Percentiles rank a stretch among this genome's conserved stretches.
Evolutionary conservation across 1,140 invertebrate genomes (phyloP).

Genomic region (Eulimnadia texana): DNA sequence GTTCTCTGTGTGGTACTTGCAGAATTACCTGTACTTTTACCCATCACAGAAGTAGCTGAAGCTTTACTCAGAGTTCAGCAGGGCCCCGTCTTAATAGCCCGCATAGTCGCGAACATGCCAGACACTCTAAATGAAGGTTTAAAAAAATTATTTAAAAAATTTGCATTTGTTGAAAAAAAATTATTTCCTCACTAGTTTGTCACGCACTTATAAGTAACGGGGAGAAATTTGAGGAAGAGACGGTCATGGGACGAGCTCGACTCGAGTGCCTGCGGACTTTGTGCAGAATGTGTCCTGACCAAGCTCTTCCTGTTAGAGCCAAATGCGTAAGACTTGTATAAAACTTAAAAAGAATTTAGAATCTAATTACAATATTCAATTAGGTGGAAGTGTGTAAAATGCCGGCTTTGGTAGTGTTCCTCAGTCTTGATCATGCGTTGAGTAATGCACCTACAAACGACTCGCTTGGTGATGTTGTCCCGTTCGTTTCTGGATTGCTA

Average conservation of each 20-base stretch:
- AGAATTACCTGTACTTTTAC: slow-evolving; percentile 75
- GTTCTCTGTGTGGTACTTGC: slow-evolving; percentile 84
- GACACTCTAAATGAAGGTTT: slow-evolving; percentile 79
- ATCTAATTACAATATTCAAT: slow-evolving; percentile 2
- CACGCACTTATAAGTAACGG: slow-evolving; percentile 69
- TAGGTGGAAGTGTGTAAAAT: slow-evolving; percentile 68
- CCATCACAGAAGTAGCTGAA: slow-evolving; percentile 61
- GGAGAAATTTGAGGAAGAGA: slow-evolving; percentile 72
- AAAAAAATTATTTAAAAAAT: too few species aligned
- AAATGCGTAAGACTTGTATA: slow-evolving; percentile 44
- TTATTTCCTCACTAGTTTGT: too few species aligned
- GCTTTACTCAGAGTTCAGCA: slow-evolving; percentile 79
- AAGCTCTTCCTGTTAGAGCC: slow-evolving; percentile 62
- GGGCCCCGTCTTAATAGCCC: slow-evolving; percentile 75
- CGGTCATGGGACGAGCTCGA: slow-evolving; percentile 48
- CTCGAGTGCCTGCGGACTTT: slow-evolving; percentile 57
- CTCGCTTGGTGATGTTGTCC: slow-evolving; percentile 41
- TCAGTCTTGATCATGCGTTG: slow-evolving; percentile 44
- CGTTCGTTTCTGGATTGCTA: slow-evolving; percentile 79
- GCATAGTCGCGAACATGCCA: slow-evolving; percentile 77
- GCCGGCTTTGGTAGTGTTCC: slow-evolving; percentile 65
- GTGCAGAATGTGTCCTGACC: slow-evolving; percentile 78
- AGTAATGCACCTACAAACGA: slow-evolving; percentile 15
- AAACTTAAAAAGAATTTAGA: not conserved
- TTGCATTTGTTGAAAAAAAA: too few species aligned